A percentile compares a stretch with the other conserved stretches of the same genome.
These are phyloP conservation scores for Phaenicophaeus curvirostris DNA, from an alignment of 2,797 vertebrate genomes.

Conservation along the genomic window DNA sequence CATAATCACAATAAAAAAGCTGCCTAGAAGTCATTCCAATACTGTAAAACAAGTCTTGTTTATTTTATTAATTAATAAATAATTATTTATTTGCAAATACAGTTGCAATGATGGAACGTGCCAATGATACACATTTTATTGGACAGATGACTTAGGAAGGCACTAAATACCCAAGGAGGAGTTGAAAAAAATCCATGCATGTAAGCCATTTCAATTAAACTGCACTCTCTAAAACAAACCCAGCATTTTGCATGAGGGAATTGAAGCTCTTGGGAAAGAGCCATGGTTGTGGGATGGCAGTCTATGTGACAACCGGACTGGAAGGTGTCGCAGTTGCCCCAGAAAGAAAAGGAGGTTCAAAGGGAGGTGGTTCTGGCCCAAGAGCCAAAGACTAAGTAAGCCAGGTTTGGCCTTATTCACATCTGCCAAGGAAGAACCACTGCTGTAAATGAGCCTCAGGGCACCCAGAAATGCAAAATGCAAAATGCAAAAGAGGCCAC, in stretches of 20 bases:
- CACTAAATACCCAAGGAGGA: not conserved
- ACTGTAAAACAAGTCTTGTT: conserved; percentile 40
- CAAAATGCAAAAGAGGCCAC: not conserved
- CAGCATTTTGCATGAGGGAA: not conserved
- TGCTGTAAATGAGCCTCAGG: not conserved
- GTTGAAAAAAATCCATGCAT: not conserved
- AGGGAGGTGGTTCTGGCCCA: not conserved
- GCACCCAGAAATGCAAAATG: not conserved
- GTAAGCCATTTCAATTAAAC: not conserved
- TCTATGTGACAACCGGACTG: not conserved
- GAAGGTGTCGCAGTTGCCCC: not conserved
- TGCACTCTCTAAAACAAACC: not conserved
- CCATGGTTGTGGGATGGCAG: not conserved
- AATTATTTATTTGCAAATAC: conserved; percentile 17
- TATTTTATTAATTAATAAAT: conserved; percentile 51
- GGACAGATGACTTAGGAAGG: not conserved
- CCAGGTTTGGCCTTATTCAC: not conserved
- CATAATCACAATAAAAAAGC: not conserved
- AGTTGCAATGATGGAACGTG: not conserved
- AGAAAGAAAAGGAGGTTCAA: not conserved
- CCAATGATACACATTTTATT: not conserved
- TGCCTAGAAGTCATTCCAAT: not conserved
- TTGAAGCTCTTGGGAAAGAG: not conserved
- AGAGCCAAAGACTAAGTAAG: not conserved
- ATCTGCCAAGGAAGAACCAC: not conserved